Percentiles rank a stretch among this genome's conserved stretches.
Conservation (phyloP, 1,140 invertebrate genomes). For the Brachystomella parvula region DNA sequence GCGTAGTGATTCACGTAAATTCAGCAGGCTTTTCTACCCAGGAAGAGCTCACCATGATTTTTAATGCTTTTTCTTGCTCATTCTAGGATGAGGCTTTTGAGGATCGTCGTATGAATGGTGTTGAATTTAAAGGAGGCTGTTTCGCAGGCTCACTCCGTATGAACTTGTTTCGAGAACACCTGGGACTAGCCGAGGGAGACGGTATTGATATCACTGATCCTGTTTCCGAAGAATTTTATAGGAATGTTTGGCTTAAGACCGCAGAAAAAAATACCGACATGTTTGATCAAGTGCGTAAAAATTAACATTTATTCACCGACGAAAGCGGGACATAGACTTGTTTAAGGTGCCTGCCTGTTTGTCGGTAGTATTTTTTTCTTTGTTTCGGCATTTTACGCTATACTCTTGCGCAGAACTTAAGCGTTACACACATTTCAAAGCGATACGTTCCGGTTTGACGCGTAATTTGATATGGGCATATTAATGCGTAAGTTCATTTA, state of each 20-base stretch:
- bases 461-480: too few relatives aligned
- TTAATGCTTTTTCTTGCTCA: slow-evolving; percentile 14
- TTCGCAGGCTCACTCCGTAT: slow-evolving; percentile 76
- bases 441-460: too few relatives aligned
- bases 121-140: slow-evolving; percentile 66
- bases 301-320: slow-evolving; percentile 9
- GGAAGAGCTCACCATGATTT: neutral
- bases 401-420: too few relatives aligned
- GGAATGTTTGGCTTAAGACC: slow-evolving; percentile 65
- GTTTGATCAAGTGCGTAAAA: slow-evolving; percentile 64
- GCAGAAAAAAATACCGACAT: slow-evolving; percentile 73
- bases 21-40: neutral
- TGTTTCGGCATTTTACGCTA: too few relatives aligned
- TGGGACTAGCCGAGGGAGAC: slow-evolving; percentile 52
- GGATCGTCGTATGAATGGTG: slow-evolving; percentile 69
- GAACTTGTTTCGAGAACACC: slow-evolving; percentile 82
- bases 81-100: slow-evolving; percentile 69
- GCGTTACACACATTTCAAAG: too few relatives aligned
- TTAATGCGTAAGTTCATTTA: too few relatives aligned
- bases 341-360: too few relatives aligned
- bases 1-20: slow-evolving; percentile 63
- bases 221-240: slow-evolving; percentile 66
- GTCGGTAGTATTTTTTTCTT: too few relatives aligned
- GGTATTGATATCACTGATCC: slow-evolving; percentile 57
- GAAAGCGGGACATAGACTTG: neutral